A percentile compares a stretch with the other conserved stretches of the same genome.
Evolutionary conservation across 2,113 vertebrate genomes (phyloP).

Genomic region (Vombatus ursinus): DNA sequence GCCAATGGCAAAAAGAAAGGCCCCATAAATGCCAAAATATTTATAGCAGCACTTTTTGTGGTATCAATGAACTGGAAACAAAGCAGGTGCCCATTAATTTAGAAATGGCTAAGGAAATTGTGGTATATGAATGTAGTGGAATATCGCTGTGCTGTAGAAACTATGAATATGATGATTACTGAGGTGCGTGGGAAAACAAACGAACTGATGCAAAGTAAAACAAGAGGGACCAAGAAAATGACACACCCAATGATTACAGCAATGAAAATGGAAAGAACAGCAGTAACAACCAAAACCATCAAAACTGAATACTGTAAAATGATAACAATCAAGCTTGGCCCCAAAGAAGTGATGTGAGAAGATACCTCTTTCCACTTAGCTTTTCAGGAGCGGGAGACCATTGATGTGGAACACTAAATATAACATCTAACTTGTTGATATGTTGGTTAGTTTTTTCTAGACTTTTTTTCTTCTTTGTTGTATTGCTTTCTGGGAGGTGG

Average conservation of each 20-base stretch:
- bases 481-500: background rate
- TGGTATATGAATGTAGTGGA: background rate
- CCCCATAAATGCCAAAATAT: too few species aligned
- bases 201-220: background rate
- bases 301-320: background rate
- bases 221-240: background rate
- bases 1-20: too few species aligned
- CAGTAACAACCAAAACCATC: too few species aligned
- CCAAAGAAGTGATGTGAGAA: background rate
- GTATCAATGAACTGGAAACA: background rate
- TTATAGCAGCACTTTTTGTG: too few species aligned
- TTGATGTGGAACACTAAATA: background rate
- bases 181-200: background rate
- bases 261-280: background rate
- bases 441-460: background rate
- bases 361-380: background rate
- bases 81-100: background rate
- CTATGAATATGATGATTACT: background rate
- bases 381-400: background rate
- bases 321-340: background rate
- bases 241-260: background rate
- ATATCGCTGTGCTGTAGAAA: background rate
- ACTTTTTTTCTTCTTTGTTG: background rate
- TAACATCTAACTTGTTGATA: background rate
- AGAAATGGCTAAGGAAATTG: background rate